These are phyloP conservation scores for Rhaphigaster nebulosa DNA, from an alignment of 2,888 invertebrate genomes.

Conservation along the genomic window DNA sequence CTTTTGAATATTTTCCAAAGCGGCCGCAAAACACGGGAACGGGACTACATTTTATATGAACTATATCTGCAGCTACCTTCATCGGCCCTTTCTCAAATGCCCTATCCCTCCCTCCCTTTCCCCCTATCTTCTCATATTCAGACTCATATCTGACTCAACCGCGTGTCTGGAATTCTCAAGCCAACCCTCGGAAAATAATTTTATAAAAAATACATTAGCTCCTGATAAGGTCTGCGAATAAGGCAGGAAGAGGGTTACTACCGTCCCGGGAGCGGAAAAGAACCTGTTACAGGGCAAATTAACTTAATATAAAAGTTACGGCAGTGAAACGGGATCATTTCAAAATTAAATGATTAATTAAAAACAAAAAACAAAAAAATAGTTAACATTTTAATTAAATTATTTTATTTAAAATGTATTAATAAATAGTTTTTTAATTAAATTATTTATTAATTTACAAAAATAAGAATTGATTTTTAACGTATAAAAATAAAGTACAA, in stretches of 20 bases:
- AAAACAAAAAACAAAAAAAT: background rate
- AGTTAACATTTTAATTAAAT: background rate
- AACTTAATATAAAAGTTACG: background rate
- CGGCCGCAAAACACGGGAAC: background rate
- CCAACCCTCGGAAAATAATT: conserved; percentile 1
- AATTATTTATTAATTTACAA: too few species aligned
- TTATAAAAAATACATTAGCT: conserved; percentile 21
- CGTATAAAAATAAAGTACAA: too few species aligned
- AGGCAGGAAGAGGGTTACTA: background rate
- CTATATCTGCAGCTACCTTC: background rate
- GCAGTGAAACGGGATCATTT: too few species aligned
- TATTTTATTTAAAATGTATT: too few species aligned
- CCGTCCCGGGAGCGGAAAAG: background rate
- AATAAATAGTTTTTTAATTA: too few species aligned
- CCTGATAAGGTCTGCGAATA: conserved; percentile 2
- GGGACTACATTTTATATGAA: conserved; percentile 13
- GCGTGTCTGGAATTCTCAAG: conserved; percentile 18
- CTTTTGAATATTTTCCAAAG: conserved; percentile 20
- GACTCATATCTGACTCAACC: conserved; percentile 5
- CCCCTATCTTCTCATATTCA: conserved; percentile 22
- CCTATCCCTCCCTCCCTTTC: background rate
- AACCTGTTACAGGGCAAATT: background rate
- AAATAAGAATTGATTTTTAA: too few species aligned
- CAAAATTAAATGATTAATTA: background rate
- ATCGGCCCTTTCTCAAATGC: conserved; percentile 1